Evolutionary conservation across 1,140 invertebrate species (phyloP).

Genomic region (Scaptomyza pallida): DNA sequence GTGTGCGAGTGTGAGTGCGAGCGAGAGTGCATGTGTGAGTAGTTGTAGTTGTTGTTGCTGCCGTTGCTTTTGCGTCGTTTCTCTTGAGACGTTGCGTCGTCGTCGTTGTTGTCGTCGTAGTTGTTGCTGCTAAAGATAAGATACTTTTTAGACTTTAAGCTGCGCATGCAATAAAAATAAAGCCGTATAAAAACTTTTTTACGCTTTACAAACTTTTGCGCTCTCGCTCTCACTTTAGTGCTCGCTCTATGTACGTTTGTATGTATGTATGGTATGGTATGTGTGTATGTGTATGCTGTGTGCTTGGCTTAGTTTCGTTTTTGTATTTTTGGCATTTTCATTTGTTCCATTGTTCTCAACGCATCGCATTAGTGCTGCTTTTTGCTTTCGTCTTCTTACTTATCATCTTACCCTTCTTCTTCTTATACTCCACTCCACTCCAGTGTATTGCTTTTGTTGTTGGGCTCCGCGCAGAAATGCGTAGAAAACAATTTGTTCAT

Average conservation of each 20-base stretch:
- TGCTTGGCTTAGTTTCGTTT: conserved; percentile 46
- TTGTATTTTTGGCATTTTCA: conserved; percentile 57
- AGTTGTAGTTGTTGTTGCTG: conserved; percentile 10
- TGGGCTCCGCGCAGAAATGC: conserved; percentile 46
- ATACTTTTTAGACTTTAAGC: conserved; percentile 70
- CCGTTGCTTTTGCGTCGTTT: conserved; percentile 25
- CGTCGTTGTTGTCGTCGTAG: conserved; percentile 22
- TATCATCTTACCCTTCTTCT: conserved; percentile 3
- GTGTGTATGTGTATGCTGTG: conserved; percentile 25
- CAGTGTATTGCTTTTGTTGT: conserved; percentile 21
- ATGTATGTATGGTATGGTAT: neutral
- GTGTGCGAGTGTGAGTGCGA: conserved; percentile 3
- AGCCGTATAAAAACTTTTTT: conserved; percentile 64
- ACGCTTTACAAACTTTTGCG: conserved; percentile 50
- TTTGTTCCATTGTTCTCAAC: conserved; percentile 50
- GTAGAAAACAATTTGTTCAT: conserved; percentile 56
- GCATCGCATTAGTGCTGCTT: conserved; percentile 41
- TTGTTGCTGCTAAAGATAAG: conserved; percentile 39
- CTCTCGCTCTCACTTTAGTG: conserved; percentile 3
- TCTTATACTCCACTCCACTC: neutral
- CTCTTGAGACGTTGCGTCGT: conserved; percentile 42
- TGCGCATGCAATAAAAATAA: conserved; percentile 68
- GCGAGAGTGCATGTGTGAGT: neutral
- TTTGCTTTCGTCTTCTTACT: conserved; percentile 18
- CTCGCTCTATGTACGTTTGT: neutral